phyloP scores from a whole-genome alignment of 2,797 vertebrate genomes.

The Scolopax bukidnonensis region DNA sequence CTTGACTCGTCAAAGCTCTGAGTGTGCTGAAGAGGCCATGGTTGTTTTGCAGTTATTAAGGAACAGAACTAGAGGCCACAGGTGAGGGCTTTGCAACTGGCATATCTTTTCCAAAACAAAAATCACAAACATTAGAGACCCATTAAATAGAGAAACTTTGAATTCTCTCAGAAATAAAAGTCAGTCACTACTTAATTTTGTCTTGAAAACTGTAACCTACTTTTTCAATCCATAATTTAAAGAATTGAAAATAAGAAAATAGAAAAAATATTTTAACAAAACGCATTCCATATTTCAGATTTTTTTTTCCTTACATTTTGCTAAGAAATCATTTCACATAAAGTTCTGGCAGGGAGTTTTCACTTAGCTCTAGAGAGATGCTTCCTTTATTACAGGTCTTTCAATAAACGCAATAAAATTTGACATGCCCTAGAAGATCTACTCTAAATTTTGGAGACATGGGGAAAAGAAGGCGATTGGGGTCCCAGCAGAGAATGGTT shows the following conservation, averaged over 20 bases:
- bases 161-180: background rate
- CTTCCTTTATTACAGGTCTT: background rate
- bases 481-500: accelerated
- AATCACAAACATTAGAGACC: accelerated
- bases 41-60: background rate
- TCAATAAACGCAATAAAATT: background rate
- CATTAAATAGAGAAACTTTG: background rate
- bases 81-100: too few relatives aligned
- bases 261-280: background rate
- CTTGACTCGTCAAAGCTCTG: background rate
- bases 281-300: accelerated
- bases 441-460: background rate
- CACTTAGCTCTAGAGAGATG: background rate
- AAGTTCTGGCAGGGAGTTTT: background rate
- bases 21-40: background rate
- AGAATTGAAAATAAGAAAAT: background rate
- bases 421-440: background rate
- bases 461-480: background rate
- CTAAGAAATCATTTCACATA: background rate
- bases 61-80: background rate
- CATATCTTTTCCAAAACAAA: background rate
- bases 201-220: background rate
- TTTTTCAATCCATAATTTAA: background rate
- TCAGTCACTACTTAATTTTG: background rate
- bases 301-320: background rate